A percentile compares a stretch with the other conserved stretches of the same genome.
Conservation (phyloP, 2,797 vertebrate genomes). For the Bufotes viridis region DNA sequence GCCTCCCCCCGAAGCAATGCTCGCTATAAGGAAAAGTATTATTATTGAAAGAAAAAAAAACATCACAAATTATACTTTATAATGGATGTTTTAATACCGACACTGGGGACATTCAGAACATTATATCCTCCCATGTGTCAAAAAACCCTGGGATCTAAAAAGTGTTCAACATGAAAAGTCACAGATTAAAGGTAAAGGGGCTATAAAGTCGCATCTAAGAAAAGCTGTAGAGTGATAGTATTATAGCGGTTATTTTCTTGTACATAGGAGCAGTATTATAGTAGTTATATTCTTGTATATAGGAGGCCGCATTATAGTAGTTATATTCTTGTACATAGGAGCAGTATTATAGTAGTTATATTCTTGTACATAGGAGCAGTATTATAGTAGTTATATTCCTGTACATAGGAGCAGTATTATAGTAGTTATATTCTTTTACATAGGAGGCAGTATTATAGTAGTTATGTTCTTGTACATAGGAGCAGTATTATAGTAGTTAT, state of each 20-base stretch:
- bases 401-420: neutral
- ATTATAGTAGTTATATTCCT: slow-evolving; percentile 17
- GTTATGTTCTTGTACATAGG: slow-evolving; percentile 10
- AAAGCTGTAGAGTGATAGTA: neutral
- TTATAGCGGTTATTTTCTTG: slow-evolving; percentile 4
- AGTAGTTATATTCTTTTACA: slow-evolving; percentile 11
- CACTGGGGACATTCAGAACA: neutral
- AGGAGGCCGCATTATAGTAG: neutral
- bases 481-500: slow-evolving; percentile 6
- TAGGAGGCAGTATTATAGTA: neutral
- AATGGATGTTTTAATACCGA: slow-evolving; percentile 12
- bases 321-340: slow-evolving; percentile 11
- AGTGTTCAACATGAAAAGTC: neutral
- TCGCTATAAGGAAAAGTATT: slow-evolving; percentile 2
- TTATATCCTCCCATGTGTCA: neutral
- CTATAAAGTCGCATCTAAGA: neutral
- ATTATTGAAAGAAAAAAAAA: slow-evolving; percentile 14
- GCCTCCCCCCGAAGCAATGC: neutral
- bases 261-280: slow-evolving; percentile 8
- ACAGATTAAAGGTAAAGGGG: neutral
- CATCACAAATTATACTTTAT: slow-evolving; percentile 17
- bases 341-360: slow-evolving; percentile 26
- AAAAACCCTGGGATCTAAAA: too few species aligned
- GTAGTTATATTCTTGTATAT: slow-evolving; percentile 19
- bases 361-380: neutral